Conservation (phyloP, 2,113 vertebrate species). For the Dromiciops gliroides region DNA sequence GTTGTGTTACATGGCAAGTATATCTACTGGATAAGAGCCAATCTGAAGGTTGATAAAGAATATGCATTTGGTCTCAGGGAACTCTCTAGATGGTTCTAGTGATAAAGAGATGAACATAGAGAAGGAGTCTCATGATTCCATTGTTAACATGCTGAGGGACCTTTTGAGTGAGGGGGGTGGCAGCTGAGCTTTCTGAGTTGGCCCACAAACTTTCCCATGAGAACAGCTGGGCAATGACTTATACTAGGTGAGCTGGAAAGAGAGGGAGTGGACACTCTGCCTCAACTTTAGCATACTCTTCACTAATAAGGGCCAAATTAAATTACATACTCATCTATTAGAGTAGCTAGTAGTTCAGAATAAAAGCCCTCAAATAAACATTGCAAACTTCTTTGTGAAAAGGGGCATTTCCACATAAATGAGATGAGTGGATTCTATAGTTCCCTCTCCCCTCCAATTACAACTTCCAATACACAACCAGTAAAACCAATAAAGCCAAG, state of each 20-base stretch:
- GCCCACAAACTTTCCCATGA: neutral
- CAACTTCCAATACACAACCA: neutral
- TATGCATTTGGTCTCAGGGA: neutral
- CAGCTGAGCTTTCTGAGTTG: neutral
- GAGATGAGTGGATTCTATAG: neutral
- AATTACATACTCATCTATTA: neutral
- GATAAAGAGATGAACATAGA: neutral
- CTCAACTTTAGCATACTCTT: neutral
- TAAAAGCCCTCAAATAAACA: no score
- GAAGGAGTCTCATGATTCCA: neutral
- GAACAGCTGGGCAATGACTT: neutral
- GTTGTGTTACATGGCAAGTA: neutral
- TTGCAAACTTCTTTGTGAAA: neutral
- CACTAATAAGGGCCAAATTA: neutral
- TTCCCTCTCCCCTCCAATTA: neutral
- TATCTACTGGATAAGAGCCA: neutral
- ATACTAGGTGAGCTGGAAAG: neutral
- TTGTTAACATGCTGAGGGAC: neutral
- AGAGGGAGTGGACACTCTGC: neutral
- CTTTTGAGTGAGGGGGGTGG: neutral
- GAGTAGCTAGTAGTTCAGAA: neutral
- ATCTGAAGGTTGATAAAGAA: neutral
- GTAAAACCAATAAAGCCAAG: neutral
- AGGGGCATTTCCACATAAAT: neutral
- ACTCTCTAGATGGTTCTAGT: neutral